Conservation (phyloP, 2,797 vertebrate genomes). For the Nasua narica region DNA sequence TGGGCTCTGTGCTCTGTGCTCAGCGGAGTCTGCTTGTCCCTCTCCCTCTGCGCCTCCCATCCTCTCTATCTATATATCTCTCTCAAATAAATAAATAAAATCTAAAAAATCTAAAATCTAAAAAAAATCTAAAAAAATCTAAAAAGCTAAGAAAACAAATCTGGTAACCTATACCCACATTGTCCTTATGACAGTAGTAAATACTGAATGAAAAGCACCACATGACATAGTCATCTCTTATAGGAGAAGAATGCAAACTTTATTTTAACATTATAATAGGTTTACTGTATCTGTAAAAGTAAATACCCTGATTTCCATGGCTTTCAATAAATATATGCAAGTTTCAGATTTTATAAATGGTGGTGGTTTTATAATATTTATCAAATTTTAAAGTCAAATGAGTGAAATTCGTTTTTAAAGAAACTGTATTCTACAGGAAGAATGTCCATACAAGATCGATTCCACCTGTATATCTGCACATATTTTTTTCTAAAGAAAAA, state of each 20-base stretch:
- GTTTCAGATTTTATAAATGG: background rate
- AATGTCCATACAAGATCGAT: background rate
- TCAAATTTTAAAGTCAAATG: background rate
- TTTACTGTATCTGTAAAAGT: background rate
- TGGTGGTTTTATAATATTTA: background rate
- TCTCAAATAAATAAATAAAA: background rate
- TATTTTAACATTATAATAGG: background rate
- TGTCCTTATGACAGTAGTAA: background rate
- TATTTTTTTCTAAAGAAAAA: constrained; percentile 2
- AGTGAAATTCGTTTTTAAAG: background rate
- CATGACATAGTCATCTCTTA: background rate
- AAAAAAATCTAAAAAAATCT: too few relatives aligned
- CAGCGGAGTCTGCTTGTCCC: background rate
- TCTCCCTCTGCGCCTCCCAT: background rate
- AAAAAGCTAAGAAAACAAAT: background rate
- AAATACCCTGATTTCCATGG: background rate
- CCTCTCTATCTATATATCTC: background rate
- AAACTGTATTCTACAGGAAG: background rate
- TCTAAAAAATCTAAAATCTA: too few relatives aligned
- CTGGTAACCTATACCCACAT: background rate
- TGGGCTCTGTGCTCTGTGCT: background rate
- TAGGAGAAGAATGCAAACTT: background rate
- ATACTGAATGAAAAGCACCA: accelerated
- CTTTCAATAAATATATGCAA: background rate
- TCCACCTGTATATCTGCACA: background rate